A percentile compares a stretch with the other conserved stretches of the same genome.
phyloP scores from a whole-genome alignment of 1,140 invertebrate species.

The Aphelinus atriplicis region DNA sequence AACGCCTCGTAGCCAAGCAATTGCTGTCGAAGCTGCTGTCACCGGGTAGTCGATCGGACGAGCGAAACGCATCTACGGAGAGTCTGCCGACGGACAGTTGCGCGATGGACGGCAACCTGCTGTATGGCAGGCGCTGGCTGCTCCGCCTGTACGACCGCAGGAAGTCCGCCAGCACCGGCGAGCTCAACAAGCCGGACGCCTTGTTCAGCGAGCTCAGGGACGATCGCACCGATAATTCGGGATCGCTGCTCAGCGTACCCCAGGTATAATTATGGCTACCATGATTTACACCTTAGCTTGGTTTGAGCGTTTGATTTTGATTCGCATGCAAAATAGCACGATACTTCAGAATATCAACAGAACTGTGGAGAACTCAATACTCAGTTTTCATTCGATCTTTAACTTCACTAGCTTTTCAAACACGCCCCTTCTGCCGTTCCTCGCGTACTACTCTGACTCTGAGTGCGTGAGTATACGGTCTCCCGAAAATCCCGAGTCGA shows the following conservation, averaged over 20 bases:
- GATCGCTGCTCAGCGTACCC: slow-evolving; percentile 45
- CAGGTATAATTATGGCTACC: slow-evolving; percentile 22
- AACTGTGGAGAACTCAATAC: no score
- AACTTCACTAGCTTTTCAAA: no score
- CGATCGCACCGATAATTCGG: slow-evolving; percentile 13
- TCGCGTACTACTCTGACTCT: no score
- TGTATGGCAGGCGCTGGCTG: slow-evolving; percentile 42
- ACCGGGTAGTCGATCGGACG: slow-evolving; percentile 30
- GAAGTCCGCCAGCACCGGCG: slow-evolving; percentile 62
- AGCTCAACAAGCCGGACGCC: slow-evolving; percentile 44
- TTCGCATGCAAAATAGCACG: no score
- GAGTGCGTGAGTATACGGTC: no score
- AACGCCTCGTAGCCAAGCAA: slow-evolving; percentile 37
- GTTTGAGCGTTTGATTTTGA: no score
- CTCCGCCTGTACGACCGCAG: slow-evolving; percentile 48
- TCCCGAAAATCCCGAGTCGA: no score
- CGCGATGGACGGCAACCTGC: slow-evolving; percentile 30
- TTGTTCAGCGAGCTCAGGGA: slow-evolving; percentile 5
- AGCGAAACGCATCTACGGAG: slow-evolving; percentile 57
- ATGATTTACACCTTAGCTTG: background rate
- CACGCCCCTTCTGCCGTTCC: no score
- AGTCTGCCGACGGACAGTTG: slow-evolving; percentile 50
- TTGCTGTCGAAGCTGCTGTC: slow-evolving; percentile 45
- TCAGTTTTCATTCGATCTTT: no score
- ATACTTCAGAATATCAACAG: no score